Conservation (phyloP, 1,140 invertebrate species). For the Atta cephalotes region DNA sequence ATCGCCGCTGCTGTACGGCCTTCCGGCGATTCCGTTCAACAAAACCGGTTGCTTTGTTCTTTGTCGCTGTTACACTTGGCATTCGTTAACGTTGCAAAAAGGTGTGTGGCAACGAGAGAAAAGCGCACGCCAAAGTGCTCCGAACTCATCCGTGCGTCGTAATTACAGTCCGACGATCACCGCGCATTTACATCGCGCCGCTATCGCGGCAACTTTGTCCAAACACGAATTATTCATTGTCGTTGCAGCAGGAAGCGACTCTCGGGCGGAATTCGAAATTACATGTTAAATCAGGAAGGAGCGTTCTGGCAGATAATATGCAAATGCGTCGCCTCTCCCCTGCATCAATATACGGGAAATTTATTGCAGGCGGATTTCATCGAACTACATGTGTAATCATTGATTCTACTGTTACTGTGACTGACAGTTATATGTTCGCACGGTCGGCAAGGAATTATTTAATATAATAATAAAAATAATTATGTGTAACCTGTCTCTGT, state of each 20-base stretch:
- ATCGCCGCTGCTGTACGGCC: slow-evolving; percentile 2
- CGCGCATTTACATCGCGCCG: slow-evolving; percentile 51
- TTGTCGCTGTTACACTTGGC: slow-evolving; percentile 15
- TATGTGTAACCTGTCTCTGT: background rate
- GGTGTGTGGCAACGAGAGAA: slow-evolving; percentile 1
- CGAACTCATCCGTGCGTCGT: background rate
- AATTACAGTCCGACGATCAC: slow-evolving; percentile 47
- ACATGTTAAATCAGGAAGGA: slow-evolving; percentile 64
- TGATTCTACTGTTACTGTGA: slow-evolving; percentile 10
- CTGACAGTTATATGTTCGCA: background rate
- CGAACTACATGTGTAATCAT: slow-evolving; percentile 19
- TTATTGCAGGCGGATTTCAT: slow-evolving; percentile 43
- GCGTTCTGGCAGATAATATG: slow-evolving; percentile 61
- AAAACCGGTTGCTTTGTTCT: slow-evolving; percentile 41
- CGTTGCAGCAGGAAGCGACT: slow-evolving; percentile 54
- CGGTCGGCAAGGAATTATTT: background rate
- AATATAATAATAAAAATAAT: background rate
- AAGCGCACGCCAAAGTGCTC: background rate
- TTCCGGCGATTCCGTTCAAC: slow-evolving; percentile 27
- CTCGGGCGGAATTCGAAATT: slow-evolving; percentile 56
- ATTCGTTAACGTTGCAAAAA: slow-evolving; percentile 59
- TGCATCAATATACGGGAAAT: slow-evolving; percentile 36
- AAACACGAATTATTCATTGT: slow-evolving; percentile 67
- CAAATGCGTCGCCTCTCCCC: slow-evolving; percentile 35
- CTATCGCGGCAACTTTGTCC: slow-evolving; percentile 61